A percentile compares a stretch with the other conserved stretches of the same genome.
Evolutionary conservation across 2,113 vertebrate species (phyloP).

Genomic region (Pterocles burchelli): DNA sequence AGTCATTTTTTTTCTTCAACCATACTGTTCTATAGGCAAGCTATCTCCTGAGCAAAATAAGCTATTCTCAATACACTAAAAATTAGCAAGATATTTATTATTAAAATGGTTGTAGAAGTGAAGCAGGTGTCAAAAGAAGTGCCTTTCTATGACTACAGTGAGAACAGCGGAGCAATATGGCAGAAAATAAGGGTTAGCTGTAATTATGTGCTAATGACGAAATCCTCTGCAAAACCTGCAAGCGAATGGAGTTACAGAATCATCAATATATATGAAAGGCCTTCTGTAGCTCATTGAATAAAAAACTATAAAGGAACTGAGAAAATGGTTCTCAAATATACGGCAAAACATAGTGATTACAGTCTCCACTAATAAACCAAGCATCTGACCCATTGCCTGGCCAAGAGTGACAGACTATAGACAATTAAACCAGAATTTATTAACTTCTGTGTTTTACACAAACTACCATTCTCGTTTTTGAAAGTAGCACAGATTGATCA

Average conservation of each 20-base stretch:
- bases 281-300: conserved; percentile 21
- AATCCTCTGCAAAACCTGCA: not conserved
- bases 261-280: not conserved
- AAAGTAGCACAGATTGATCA: not conserved
- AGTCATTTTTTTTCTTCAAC: not conserved
- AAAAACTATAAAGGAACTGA: not conserved
- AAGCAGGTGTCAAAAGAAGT: not conserved
- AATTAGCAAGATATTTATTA: not conserved
- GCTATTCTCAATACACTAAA: not conserved
- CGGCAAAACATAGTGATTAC: not conserved
- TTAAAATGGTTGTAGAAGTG: not conserved
- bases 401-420: not conserved
- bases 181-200: not conserved
- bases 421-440: conserved; percentile 38
- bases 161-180: not conserved
- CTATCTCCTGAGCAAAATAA: not conserved
- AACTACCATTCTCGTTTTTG: not conserved
- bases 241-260: not conserved
- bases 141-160: not conserved
- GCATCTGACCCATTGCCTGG: not conserved
- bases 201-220: conserved; percentile 25
- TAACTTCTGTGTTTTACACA: conserved; percentile 5
- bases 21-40: not conserved
- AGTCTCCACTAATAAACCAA: conserved; percentile 10
- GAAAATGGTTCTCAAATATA: not conserved